These are phyloP conservation scores for Lucilia cuprina DNA, from an alignment of 1,140 invertebrate genomes.

Conservation along the genomic window DNA sequence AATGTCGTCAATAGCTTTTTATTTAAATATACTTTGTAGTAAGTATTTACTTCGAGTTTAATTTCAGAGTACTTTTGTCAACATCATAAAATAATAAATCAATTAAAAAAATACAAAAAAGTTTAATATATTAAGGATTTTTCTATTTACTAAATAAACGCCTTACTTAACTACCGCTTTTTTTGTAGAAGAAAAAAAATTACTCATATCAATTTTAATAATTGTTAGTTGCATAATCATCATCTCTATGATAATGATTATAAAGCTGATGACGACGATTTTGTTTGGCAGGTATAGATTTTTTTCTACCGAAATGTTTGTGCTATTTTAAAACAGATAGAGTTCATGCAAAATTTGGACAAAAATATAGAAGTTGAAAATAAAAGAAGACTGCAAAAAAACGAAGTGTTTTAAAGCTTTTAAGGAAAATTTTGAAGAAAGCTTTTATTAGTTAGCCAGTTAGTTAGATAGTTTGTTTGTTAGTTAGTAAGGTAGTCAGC, in stretches of 20 bases:
- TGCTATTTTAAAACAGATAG: neutral
- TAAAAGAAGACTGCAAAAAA: too few relatives aligned
- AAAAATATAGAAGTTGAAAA: neutral
- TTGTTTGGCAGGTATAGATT: neutral
- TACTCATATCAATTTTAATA: neutral
- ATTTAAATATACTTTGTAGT: too few relatives aligned
- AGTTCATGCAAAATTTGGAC: neutral
- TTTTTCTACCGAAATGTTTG: too few relatives aligned
- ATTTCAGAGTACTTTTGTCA: neutral
- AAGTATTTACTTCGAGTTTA: too few relatives aligned
- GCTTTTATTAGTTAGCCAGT: too few relatives aligned
- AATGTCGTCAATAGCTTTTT: too few relatives aligned
- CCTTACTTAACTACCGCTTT: neutral
- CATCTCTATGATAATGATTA: neutral
- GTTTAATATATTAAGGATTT: neutral
- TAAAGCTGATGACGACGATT: neutral
- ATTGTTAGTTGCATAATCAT: neutral
- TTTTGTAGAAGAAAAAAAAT: neutral
- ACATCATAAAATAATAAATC: neutral
- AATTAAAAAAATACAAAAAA: neutral
- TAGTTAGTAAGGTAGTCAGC: too few relatives aligned
- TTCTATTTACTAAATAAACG: neutral
- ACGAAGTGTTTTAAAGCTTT: too few relatives aligned
- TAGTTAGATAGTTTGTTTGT: too few relatives aligned
- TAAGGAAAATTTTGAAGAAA: too few relatives aligned